These are phyloP conservation scores for Spatula clypeata DNA, from an alignment of 2,797 vertebrate genomes.

Conservation along the genomic window DNA sequence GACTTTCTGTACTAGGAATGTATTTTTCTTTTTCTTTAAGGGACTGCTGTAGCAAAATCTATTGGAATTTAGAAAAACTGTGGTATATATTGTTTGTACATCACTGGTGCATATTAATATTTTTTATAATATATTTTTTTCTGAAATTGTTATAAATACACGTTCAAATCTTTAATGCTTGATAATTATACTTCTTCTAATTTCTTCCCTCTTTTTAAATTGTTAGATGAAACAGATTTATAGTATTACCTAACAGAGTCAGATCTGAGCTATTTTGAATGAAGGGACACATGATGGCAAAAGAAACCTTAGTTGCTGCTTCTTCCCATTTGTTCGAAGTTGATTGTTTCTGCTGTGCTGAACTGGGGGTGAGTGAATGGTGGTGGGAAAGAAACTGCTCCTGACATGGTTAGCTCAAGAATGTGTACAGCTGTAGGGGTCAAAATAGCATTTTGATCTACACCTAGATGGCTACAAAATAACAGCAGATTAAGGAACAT, in stretches of 20 bases:
- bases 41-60: neutral
- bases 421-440: neutral
- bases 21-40: neutral
- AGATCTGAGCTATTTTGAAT: neutral
- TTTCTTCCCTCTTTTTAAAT: neutral
- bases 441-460: neutral
- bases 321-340: neutral
- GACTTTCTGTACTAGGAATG: neutral
- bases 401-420: neutral
- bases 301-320: neutral
- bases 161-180: neutral
- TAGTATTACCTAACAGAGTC: neutral
- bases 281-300: neutral
- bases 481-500: neutral
- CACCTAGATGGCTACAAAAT: neutral
- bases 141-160: neutral
- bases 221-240: neutral
- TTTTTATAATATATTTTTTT: neutral
- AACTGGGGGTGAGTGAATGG: accelerated
- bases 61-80: neutral
- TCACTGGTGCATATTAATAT: neutral
- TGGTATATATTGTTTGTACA: neutral
- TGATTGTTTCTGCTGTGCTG: neutral
- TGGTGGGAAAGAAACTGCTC: neutral
- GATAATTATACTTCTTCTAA: neutral